phyloP scores from a whole-genome alignment of 2,113 vertebrate genomes.

The Egretta garzetta region DNA sequence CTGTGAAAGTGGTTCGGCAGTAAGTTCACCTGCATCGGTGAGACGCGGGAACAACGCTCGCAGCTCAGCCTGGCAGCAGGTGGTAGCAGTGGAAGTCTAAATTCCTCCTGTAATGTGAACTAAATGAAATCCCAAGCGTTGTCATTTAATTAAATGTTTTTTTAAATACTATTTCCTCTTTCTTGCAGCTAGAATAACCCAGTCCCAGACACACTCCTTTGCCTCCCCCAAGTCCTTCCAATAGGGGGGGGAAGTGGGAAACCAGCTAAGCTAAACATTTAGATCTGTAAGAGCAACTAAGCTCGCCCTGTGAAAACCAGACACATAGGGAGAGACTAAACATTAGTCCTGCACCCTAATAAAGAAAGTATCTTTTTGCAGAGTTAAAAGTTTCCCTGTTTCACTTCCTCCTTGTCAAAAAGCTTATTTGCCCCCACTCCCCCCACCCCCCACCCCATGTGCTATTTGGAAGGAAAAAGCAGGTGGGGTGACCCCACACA shows the following conservation, averaged over 20 bases:
- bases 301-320: neutral
- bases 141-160: conserved; percentile 69
- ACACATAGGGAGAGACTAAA: neutral
- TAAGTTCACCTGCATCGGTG: conserved; percentile 77
- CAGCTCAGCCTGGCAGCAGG: conserved; percentile 74
- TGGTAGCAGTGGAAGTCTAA: conserved; percentile 64
- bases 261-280: neutral
- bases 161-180: conserved; percentile 50
- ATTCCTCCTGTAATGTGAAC: conserved; percentile 66
- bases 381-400: neutral
- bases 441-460: accelerated
- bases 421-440: neutral
- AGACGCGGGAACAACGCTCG: neutral
- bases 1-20: conserved; percentile 85
- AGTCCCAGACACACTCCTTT: neutral
- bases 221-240: neutral
- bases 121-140: conserved; percentile 58
- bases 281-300: neutral
- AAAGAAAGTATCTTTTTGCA: neutral
- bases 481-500: neutral
- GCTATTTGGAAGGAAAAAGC: neutral
- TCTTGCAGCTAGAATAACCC: neutral
- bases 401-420: neutral
- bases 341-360: neutral
- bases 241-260: neutral